Evolutionary conservation across 2,113 vertebrate species (phyloP), one percentile per base, ranked within the genome.

Genomic region (Empidonax traillii): DNA sequence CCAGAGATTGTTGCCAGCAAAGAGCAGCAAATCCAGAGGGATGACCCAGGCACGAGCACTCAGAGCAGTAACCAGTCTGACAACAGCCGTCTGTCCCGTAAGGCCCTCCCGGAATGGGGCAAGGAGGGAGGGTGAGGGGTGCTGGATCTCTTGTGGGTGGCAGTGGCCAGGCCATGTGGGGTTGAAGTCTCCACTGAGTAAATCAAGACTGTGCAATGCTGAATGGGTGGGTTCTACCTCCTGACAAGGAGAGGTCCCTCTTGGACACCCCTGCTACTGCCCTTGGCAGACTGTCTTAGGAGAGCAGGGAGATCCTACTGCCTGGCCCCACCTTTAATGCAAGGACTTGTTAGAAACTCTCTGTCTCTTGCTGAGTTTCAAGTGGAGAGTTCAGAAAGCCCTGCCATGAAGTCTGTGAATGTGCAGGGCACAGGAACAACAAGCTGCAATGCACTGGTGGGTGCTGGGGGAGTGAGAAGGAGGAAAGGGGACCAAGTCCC

Each of bases 1-100:
- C 98, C 98, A 11, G 98, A 98, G 88, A 98, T 98, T 39, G 51
- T 98, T 47, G 98, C 98, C 94, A 98, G 97, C 94, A 98, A 98
- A 88, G 98, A 98, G 82, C 97, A 98, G 73, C 98, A 98, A 91
- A 97, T 98, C 95, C 98, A 98, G 95, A 98, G 96, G 88, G 98
- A 98, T 1, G 98, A 98, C 83, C 98, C 98, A 8, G 98, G 98
- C 59, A 95, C 96, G 0, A 96, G 97, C 78, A 97, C 97, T 27
- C 98, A 98, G 86, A 98, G 97, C 96, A 98, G 97, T 89, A 98
- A 97, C 89, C 98, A 97, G 76, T 93, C 96, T 0, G 98, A 98
- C 88, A 98, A 98, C 6, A 95, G 97, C 94, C 98, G 98, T 17
- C 96, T 98, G 30, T 98, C 98, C 72, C 98, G 98, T 98, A 98